A percentile compares a stretch with the other conserved stretches of the same genome.
Conservation (phyloP, 2,888 invertebrate genomes). For the Spilosoma lubricipeda region DNA sequence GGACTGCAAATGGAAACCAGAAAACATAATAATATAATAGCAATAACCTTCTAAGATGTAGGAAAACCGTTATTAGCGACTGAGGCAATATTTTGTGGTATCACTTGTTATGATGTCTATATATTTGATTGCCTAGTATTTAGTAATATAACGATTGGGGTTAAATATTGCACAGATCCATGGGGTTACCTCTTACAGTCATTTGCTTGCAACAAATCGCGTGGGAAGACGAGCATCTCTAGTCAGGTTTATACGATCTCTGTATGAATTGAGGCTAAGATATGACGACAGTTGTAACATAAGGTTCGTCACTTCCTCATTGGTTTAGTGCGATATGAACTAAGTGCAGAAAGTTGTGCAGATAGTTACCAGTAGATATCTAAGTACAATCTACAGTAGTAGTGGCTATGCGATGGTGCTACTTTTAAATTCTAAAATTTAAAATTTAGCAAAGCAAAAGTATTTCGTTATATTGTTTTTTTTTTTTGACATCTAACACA, state of each 20-base stretch:
- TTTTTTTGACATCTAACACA: too few relatives aligned
- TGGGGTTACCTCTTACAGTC: slow-evolving; percentile 21
- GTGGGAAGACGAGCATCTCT: slow-evolving; percentile 20
- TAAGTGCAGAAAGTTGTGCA: neutral
- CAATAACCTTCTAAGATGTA: neutral
- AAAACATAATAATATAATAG: neutral
- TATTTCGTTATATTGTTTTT: too few relatives aligned
- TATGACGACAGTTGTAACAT: neutral
- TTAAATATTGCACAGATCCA: slow-evolving; percentile 30
- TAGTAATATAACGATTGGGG: slow-evolving; percentile 31
- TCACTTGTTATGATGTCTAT: neutral
- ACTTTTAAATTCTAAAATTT: too few relatives aligned
- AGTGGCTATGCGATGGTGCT: neutral
- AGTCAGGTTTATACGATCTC: neutral
- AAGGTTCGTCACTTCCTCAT: neutral
- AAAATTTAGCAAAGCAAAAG: too few relatives aligned
- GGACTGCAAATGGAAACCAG: neutral
- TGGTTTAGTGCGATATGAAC: neutral
- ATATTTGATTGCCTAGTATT: slow-evolving; percentile 16
- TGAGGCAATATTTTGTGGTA: slow-evolving; percentile 3
- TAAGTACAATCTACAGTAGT: too few relatives aligned
- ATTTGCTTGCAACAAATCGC: slow-evolving; percentile 19
- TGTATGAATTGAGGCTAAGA: neutral
- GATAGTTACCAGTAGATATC: too few relatives aligned
- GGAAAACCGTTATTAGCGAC: neutral